phyloP scores from a whole-genome alignment of 2,888 invertebrate genomes.

The Eustalomyia histrio region DNA sequence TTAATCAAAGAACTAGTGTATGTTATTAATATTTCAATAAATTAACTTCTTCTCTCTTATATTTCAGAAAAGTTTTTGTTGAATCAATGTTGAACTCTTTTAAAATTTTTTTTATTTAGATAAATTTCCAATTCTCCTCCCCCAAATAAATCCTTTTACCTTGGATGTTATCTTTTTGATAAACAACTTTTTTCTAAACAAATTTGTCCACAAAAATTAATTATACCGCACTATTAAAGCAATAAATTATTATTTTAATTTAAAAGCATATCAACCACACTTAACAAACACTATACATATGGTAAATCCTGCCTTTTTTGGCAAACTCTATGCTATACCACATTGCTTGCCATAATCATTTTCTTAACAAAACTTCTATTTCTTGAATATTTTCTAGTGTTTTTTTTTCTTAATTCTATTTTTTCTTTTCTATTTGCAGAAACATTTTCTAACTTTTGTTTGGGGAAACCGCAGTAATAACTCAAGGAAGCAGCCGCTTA shows the following conservation, averaged over 20 bases:
- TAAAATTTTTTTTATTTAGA: too few relatives aligned
- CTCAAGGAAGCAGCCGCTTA: slow-evolving; percentile 59
- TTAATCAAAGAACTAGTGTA: too few relatives aligned
- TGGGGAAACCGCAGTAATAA: slow-evolving; percentile 64
- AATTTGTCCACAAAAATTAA: slow-evolving; percentile 54
- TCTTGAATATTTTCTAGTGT: neutral
- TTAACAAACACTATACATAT: slow-evolving; percentile 27
- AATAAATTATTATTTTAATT: slow-evolving; percentile 54
- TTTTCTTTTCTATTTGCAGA: slow-evolving; percentile 51
- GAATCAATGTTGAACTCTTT: too few relatives aligned
- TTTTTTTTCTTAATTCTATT: slow-evolving; percentile 53
- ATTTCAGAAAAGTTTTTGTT: too few relatives aligned
- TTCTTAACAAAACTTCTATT: slow-evolving; percentile 41
- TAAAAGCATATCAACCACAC: slow-evolving; percentile 13
- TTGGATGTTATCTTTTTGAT: too few relatives aligned
- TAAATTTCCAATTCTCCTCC: too few relatives aligned
- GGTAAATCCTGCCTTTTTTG: slow-evolving; percentile 39
- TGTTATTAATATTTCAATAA: too few relatives aligned
- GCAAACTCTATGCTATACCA: slow-evolving; percentile 20
- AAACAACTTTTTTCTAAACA: neutral
- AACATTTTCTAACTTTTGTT: slow-evolving; percentile 44
- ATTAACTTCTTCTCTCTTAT: too few relatives aligned
- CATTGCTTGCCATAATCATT: slow-evolving; percentile 29
- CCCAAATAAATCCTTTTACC: too few relatives aligned
- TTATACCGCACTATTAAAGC: slow-evolving; percentile 59